Evolutionary conservation across 2,888 invertebrate genomes (phyloP).

Genomic region (Anthophora plumipes): DNA sequence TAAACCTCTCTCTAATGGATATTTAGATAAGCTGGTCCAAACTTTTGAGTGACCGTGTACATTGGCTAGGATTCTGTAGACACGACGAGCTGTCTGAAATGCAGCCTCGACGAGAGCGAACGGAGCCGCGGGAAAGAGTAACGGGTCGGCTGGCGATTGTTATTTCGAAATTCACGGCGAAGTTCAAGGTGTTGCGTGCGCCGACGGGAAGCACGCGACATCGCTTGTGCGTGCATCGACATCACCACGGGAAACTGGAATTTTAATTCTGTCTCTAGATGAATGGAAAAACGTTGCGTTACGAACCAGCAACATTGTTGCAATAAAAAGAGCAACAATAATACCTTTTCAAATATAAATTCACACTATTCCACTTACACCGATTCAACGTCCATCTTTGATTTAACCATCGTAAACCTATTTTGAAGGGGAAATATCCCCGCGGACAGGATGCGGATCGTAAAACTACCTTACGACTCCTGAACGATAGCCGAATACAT

Average conservation of each 20-base stretch:
- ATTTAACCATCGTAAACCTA: background rate
- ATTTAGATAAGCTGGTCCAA: no score
- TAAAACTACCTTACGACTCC: background rate
- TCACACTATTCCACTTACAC: background rate
- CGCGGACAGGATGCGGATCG: background rate
- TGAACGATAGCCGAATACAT: background rate
- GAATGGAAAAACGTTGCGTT: no score
- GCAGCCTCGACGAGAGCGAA: conserved; percentile 26
- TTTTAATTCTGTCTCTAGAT: background rate
- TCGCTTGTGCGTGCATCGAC: background rate
- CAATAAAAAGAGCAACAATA: no score
- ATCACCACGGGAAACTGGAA: background rate
- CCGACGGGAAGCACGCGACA: conserved; percentile 23
- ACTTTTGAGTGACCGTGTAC: background rate
- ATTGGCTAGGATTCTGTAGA: conserved; percentile 14
- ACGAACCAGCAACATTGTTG: no score
- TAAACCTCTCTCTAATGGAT: no score
- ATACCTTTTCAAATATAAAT: no score
- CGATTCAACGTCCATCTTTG: background rate
- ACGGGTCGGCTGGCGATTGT: conserved; percentile 65
- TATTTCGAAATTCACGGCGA: conserved; percentile 64
- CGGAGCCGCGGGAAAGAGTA: conserved; percentile 62
- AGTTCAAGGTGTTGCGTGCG: conserved; percentile 60
- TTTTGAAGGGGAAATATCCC: background rate
- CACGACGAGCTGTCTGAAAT: conserved; percentile 6